Evolutionary conservation across 2,888 invertebrate species (phyloP).

Genomic region (Spisula solida): DNA sequence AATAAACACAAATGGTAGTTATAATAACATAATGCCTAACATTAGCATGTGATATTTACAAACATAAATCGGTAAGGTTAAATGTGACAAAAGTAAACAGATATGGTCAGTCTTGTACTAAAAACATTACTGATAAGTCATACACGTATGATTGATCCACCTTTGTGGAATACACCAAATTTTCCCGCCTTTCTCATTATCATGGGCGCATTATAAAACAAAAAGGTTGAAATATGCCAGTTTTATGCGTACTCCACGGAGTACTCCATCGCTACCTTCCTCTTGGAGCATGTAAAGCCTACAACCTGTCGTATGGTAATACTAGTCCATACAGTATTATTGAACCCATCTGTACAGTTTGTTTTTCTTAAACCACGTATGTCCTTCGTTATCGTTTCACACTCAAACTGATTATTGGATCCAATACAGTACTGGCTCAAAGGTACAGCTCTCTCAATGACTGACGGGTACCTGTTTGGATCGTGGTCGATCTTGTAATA

Average conservation of each 20-base stretch:
- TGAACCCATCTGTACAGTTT: background rate
- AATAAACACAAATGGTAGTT: too few species aligned
- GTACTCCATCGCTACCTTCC: background rate
- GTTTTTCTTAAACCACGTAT: background rate
- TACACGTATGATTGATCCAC: too few species aligned
- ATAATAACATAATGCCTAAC: too few species aligned
- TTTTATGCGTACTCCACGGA: background rate
- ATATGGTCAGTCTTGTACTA: too few species aligned
- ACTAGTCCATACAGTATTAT: background rate
- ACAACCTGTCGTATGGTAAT: background rate
- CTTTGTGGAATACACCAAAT: too few species aligned
- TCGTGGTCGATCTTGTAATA: conserved; percentile 12
- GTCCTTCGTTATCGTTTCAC: background rate
- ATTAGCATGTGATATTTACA: too few species aligned
- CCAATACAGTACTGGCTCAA: background rate
- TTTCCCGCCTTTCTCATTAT: too few species aligned
- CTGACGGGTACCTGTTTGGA: background rate
- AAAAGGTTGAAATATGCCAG: background rate
- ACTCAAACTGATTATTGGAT: background rate
- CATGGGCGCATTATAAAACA: too few species aligned
- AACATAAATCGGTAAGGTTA: too few species aligned
- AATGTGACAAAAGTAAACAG: too few species aligned
- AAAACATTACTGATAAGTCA: too few species aligned
- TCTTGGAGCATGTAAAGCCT: background rate
- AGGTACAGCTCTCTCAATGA: background rate